Conservation (phyloP, 1,140 invertebrate species). For the Holcopasites calliopsidis region DNA sequence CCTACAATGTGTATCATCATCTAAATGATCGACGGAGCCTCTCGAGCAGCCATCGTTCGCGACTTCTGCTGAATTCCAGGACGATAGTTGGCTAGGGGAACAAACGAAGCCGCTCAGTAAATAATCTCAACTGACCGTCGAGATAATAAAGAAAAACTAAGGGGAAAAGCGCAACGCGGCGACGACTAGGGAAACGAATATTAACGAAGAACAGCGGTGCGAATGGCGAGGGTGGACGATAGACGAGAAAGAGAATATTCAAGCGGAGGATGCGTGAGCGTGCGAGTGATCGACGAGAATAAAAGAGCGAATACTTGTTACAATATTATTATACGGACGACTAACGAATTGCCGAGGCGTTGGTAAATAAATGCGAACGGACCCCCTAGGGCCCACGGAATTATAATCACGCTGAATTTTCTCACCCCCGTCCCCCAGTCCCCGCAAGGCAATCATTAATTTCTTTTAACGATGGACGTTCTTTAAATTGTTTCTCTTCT, state of each 20-base stretch:
- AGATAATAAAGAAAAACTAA: background rate
- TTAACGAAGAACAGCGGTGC: slow-evolving; percentile 15
- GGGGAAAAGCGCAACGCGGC: background rate
- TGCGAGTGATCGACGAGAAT: slow-evolving; percentile 49
- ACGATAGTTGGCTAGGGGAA: background rate
- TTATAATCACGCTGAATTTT: slow-evolving; percentile 27
- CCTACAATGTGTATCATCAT: slow-evolving; percentile 18
- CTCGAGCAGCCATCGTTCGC: background rate
- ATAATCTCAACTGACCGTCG: background rate
- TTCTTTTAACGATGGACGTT: background rate
- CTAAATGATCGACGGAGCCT: background rate
- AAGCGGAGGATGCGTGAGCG: slow-evolving; percentile 37
- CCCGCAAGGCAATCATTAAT: too few species aligned
- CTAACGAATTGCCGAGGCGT: slow-evolving; percentile 64
- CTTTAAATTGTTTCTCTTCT: too few species aligned
- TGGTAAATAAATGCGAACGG: slow-evolving; percentile 67
- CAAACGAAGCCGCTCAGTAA: background rate
- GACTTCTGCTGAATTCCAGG: background rate
- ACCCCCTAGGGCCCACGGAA: slow-evolving; percentile 29
- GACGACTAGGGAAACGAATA: slow-evolving; percentile 9
- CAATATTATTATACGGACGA: slow-evolving; percentile 69
- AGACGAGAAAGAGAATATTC: slow-evolving; percentile 3
- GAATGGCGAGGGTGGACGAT: slow-evolving; percentile 19
- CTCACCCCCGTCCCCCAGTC: too few species aligned
- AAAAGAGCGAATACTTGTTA: slow-evolving; percentile 67